Evolutionary conservation across 2,888 invertebrate species (phyloP), one percentile per base, ranked within the genome.

Genomic region (Drosophila tripunctata): DNA sequence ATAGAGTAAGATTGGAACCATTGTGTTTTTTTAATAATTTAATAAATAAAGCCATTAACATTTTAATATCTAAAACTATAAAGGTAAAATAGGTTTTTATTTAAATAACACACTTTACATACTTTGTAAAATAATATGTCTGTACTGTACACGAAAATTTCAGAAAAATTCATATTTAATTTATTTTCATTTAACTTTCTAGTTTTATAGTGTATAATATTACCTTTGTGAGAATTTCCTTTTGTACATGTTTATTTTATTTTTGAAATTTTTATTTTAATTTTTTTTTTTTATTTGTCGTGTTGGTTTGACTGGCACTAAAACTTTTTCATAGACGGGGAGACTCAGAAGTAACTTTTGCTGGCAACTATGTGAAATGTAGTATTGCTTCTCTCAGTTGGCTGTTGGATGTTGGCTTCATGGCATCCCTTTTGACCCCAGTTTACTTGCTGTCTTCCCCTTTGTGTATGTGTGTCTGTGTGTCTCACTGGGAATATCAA

Each of bases 331-430:
- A 47, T 66, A 51, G 56, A 27, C 43, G 19, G 48, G 36, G 38
- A n/a, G 15, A 57, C 41, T 57, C 36, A 50, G 52, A 66, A 56
- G 69, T 63, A 75, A 75, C 69, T 75, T 75, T 66, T 63, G 54
- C 54, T 47, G 56, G 41, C 56, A 76, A 76, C 74, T 60, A 72
- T 72, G 67, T 55, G 57, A 51, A 62, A 31, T 43, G 54, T 36
- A 69, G 65, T 75, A 56, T 74, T 74, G 69, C 57, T 43, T 43
- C 58, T 31, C 68, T 40, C 10, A 21, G 31, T 48, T 15, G 48
- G 8, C 35, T 17, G n/a, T n/a, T n/a, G n/a, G n/a, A n/a, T 27
- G 31, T 48, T 15, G 48, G 8, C 35, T 17, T 27, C 41, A 30
- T 62, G n/a, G 21, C 40, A 15, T 15, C 27, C 43, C 45, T 22